phyloP scores from a whole-genome alignment of 2,888 invertebrate species.

The Dicycla oo region DNA sequence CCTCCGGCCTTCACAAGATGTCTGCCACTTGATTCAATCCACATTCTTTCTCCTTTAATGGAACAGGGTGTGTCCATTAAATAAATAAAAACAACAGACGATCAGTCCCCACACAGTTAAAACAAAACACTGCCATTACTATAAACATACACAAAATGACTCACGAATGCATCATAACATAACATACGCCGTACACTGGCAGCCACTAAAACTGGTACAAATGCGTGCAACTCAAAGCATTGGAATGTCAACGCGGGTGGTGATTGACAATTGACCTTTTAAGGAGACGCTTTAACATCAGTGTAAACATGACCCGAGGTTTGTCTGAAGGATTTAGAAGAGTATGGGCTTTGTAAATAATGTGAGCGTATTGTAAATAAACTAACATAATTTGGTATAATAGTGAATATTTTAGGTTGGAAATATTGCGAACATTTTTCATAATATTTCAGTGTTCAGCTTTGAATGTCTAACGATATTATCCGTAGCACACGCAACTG shows the following conservation, averaged over 20 bases:
- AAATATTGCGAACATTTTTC: conserved; percentile 1
- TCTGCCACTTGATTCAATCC: neutral
- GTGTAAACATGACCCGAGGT: conserved; percentile 68
- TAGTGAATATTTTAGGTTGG: conserved; percentile 24
- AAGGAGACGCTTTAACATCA: conserved; percentile 73
- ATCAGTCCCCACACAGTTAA: conserved; percentile 23
- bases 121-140: conserved; percentile 53
- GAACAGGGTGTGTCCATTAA: conserved; percentile 15
- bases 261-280: conserved; percentile 81
- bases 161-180: conserved; percentile 61
- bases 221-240: conserved; percentile 68
- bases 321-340: conserved; percentile 64
- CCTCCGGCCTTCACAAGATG: neutral
- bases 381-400: conserved; percentile 4
- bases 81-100: conserved; percentile 31
- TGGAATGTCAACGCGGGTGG: conserved; percentile 79
- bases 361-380: conserved; percentile 33
- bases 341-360: conserved; percentile 32
- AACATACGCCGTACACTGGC: conserved; percentile 58
- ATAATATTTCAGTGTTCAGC: neutral
- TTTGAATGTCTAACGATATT: neutral
- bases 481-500: neutral
- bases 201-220: conserved; percentile 67
- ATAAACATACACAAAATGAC: conserved; percentile 60
- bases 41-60: conserved; percentile 14